A percentile compares a stretch with the other conserved stretches of the same genome.
These are phyloP conservation scores for Phylloscopus trochiloides DNA, from an alignment of 2,113 vertebrate species.

Conservation along the genomic window DNA sequence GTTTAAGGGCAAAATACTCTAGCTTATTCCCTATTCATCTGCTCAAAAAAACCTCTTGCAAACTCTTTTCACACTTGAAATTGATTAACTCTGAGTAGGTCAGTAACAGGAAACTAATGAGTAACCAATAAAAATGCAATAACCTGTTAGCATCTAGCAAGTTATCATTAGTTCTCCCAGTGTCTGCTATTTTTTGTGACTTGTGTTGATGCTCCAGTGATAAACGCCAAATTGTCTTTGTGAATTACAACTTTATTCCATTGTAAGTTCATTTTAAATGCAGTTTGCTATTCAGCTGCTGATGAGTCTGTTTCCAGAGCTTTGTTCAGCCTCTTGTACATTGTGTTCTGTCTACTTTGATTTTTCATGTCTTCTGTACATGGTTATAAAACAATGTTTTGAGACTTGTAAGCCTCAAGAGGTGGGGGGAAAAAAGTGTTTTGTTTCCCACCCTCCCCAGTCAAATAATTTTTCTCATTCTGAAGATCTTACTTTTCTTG, in stretches of 20 bases:
- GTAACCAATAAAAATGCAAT: neutral
- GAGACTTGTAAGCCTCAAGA: neutral
- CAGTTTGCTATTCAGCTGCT: neutral
- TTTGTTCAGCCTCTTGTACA: neutral
- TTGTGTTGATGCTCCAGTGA: neutral
- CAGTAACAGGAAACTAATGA: neutral
- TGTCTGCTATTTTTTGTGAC: neutral
- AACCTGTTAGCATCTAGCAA: neutral
- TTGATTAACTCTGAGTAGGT: neutral
- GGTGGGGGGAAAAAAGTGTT: accelerated
- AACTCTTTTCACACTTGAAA: neutral
- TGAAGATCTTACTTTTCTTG: neutral
- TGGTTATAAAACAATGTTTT: neutral
- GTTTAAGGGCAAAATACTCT: neutral
- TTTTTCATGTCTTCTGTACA: neutral
- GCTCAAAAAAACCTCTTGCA: neutral
- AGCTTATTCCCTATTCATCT: neutral
- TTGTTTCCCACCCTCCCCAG: neutral
- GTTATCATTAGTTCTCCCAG: neutral
- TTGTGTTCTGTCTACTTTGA: neutral
- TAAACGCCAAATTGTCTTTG: neutral
- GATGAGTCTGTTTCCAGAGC: neutral
- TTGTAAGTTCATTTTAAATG: neutral
- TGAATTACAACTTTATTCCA: neutral
- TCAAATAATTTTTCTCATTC: neutral